Evolutionary conservation across 2,113 vertebrate genomes (phyloP), one percentile per base, ranked within the genome.

Genomic region (Oplegnathus fasciatus): DNA sequence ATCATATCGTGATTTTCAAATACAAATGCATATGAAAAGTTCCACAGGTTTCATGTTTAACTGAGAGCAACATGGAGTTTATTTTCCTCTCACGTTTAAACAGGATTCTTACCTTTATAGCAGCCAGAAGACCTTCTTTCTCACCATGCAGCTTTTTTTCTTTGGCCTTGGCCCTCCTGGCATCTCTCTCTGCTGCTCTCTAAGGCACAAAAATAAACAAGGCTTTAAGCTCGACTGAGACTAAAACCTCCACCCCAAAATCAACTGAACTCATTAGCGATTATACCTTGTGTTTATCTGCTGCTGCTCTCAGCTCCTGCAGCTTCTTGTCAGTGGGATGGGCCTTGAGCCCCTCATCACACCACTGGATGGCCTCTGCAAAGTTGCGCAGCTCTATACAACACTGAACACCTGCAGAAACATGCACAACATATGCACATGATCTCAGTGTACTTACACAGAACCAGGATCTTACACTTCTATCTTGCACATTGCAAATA

Each of bases 261-360:
- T 28, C 1, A 5, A 4, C 0, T 54, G 0, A 71, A 30, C 37
- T 75, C 3, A 37, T 34, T 0, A 32, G 3, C 44, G 9, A 14
- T 75, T 66, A 83, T 86, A 99, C 98, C 96, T 97, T 97, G 28
- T 97, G 91, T 88, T 95, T 98, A 91, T 98, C 97, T 68, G 98
- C 98, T 82, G 96, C 94, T 26, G 93, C 83, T 93, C 97, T 96
- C 4, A 95, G 85, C 92, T 98, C 98, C 93, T 93, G 86, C 30
- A 99, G 96, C 76, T 97, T 98, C 90, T 96, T 97, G 83, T 99
- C 97, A 24, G 91, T 95, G 2, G 97, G 92, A 84, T 97, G 90
- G 73, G 94, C 88, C 60, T 75, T 89, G 52, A 99, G 95, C n/a
- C 97, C 98, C 9, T 97, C 97, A 0, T 99, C 97, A 60, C 98